A percentile compares a stretch with the other conserved stretches of the same genome.
phyloP scores from a whole-genome alignment of 2,113 vertebrate species.

The Ardeotis arabs region DNA sequence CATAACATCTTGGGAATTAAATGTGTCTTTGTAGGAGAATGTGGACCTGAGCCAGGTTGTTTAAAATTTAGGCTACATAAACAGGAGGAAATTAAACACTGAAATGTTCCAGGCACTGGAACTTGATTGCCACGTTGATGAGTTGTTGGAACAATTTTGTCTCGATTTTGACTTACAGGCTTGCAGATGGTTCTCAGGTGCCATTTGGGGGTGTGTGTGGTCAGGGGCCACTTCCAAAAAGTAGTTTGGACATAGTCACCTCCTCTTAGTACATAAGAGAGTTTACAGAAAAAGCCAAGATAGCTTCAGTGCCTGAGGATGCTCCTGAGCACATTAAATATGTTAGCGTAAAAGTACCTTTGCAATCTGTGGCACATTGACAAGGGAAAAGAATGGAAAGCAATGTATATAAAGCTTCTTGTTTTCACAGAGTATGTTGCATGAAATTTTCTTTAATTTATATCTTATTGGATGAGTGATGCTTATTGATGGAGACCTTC shows the following conservation, averaged over 20 bases:
- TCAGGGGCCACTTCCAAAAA: background rate
- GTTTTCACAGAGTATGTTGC: background rate
- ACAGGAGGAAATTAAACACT: background rate
- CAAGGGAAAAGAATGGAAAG: background rate
- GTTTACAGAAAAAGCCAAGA: background rate
- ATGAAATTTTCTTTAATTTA: background rate
- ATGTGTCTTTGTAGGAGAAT: background rate
- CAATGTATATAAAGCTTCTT: background rate
- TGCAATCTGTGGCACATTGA: background rate
- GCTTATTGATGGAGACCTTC: background rate
- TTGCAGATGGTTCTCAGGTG: background rate
- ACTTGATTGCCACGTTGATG: background rate
- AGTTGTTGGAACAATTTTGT: background rate
- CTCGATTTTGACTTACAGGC: background rate
- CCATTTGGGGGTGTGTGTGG: background rate
- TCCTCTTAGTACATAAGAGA: background rate
- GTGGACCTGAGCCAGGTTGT: background rate
- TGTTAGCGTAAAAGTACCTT: background rate
- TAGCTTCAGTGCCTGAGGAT: background rate
- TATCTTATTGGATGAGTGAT: background rate
- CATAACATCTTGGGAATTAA: background rate
- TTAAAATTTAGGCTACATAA: slow-evolving; percentile 5
- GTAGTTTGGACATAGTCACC: background rate
- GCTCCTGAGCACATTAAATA: background rate
- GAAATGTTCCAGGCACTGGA: background rate